Evolutionary conservation across 2,113 vertebrate genomes (phyloP).

Genomic region (Sceloporus undulatus): DNA sequence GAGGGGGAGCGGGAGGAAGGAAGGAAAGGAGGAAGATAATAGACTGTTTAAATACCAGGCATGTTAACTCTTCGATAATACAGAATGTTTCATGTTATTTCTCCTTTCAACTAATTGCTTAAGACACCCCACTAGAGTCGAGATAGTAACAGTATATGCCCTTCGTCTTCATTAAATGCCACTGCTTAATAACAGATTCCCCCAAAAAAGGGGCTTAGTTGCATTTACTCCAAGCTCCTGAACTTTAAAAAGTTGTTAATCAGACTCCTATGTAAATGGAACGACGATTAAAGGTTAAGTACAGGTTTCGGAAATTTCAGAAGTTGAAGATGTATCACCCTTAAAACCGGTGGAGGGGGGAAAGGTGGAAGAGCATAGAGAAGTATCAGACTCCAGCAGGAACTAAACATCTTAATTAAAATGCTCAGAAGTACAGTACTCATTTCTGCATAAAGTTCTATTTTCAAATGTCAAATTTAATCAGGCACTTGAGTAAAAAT

Average conservation of each 20-base stretch:
- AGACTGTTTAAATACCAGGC: slow-evolving; percentile 74
- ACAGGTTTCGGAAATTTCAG: slow-evolving; percentile 81
- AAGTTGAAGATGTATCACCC: slow-evolving; percentile 73
- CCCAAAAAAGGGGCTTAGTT: slow-evolving; percentile 85
- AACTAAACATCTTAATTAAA: slow-evolving; percentile 85
- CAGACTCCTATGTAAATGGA: slow-evolving; percentile 82
- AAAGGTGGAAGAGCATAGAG: slow-evolving; percentile 26
- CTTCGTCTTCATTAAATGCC: slow-evolving; percentile 90
- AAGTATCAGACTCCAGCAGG: slow-evolving; percentile 76
- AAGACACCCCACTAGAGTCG: slow-evolving; percentile 80
- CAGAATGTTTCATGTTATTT: slow-evolving; percentile 71
- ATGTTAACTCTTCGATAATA: slow-evolving; percentile 69
- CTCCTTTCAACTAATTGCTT: slow-evolving; percentile 84
- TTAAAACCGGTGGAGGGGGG: slow-evolving; percentile 44
- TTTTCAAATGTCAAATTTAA: slow-evolving; percentile 87
- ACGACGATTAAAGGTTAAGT: slow-evolving; percentile 85
- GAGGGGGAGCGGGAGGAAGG: neutral
- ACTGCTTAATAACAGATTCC: slow-evolving; percentile 88
- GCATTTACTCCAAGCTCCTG: slow-evolving; percentile 87
- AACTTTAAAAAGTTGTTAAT: slow-evolving; percentile 90
- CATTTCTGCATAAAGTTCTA: slow-evolving; percentile 78
- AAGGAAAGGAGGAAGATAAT: slow-evolving; percentile 17
- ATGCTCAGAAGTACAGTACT: slow-evolving; percentile 79
- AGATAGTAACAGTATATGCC: slow-evolving; percentile 78
- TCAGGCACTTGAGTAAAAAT: slow-evolving; percentile 79